Percentiles rank a stretch among this genome's conserved stretches.
Evolutionary conservation across 2,113 vertebrate species (phyloP).

Genomic region (Cyphomyrus discorhynchus): DNA sequence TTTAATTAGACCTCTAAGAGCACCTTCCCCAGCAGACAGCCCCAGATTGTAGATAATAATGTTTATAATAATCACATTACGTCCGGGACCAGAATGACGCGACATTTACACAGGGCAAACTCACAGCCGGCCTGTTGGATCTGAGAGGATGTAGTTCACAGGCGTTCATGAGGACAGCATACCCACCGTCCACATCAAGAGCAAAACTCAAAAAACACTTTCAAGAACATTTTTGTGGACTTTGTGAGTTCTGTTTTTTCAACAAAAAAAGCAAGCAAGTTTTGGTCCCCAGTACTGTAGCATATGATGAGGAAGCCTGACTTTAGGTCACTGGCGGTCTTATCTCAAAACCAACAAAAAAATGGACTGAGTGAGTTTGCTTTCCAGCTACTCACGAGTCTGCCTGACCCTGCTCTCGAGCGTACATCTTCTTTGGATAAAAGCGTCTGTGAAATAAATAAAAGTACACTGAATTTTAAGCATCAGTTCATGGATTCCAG

Average conservation of each 20-base stretch:
- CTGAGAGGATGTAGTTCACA: neutral
- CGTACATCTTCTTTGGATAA: neutral
- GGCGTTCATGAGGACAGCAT: neutral
- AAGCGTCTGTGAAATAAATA: neutral
- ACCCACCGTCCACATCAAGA: neutral
- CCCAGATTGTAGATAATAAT: neutral
- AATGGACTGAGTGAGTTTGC: neutral
- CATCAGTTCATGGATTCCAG: neutral
- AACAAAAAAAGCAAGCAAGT: too few relatives aligned
- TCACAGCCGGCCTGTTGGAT: neutral
- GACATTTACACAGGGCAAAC: neutral
- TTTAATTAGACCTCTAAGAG: neutral
- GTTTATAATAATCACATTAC: conserved; percentile 1
- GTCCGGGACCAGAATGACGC: neutral
- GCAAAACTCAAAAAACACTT: neutral
- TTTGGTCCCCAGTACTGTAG: neutral
- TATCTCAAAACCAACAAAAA: neutral
- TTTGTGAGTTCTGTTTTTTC: neutral
- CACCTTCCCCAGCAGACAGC: neutral
- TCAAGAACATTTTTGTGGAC: neutral
- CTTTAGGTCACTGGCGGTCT: neutral
- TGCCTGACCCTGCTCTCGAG: neutral
- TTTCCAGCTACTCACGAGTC: neutral
- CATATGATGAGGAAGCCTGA: neutral
- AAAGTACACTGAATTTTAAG: neutral